These are phyloP conservation scores for Drosophila ficusphila DNA, from an alignment of 1,140 invertebrate genomes.

Conservation along the genomic window DNA sequence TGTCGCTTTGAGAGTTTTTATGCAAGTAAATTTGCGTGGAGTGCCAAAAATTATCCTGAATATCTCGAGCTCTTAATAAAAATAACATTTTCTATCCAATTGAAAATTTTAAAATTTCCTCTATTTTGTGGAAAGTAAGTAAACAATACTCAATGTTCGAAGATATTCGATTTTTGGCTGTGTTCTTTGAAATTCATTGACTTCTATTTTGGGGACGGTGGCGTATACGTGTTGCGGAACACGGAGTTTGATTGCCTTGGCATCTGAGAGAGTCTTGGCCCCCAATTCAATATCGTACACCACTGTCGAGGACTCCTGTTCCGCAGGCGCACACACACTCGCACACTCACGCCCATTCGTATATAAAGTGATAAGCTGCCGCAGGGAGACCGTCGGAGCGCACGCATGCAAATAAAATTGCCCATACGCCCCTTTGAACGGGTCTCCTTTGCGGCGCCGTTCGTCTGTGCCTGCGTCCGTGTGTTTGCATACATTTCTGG, in stretches of 20 bases:
- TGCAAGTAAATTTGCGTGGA: conserved; percentile 31
- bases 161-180: too few relatives aligned
- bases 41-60: conserved; percentile 6
- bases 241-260: conserved; percentile 6
- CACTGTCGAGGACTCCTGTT: not conserved
- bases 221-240: conserved; percentile 32
- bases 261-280: not conserved
- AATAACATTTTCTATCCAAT: too few relatives aligned
- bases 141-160: too few relatives aligned
- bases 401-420: conserved; percentile 72
- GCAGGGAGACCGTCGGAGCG: conserved; percentile 49
- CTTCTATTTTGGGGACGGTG: too few relatives aligned
- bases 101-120: not conserved
- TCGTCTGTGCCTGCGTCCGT: conserved; percentile 1
- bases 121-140: too few relatives aligned
- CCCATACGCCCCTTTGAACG: conserved; percentile 65
- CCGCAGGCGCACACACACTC: not conserved
- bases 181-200: too few relatives aligned
- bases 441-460: conserved; percentile 3
- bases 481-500: conserved; percentile 69
- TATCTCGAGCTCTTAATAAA: not conserved
- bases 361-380: conserved; percentile 72
- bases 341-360: not conserved
- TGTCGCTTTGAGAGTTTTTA: conserved; percentile 53
- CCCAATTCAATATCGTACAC: conserved; percentile 12